These are phyloP conservation scores for Nowickia ferox DNA, from an alignment of 2,888 invertebrate genomes.

Conservation along the genomic window DNA sequence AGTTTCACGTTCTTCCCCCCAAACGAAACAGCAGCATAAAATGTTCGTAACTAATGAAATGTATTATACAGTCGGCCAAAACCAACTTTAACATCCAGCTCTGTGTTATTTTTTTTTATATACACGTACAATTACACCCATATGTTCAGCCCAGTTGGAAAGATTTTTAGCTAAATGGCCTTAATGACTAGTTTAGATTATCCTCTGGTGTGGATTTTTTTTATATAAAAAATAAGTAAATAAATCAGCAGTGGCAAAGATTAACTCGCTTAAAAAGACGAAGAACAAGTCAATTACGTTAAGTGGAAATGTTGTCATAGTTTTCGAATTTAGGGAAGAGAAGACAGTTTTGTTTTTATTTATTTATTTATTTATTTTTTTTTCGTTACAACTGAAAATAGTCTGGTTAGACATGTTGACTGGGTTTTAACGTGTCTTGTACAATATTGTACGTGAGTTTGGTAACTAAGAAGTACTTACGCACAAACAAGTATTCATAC, in stretches of 20 bases:
- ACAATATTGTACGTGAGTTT: background rate
- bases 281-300: background rate
- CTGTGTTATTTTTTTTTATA: background rate
- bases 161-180: background rate
- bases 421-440: constrained; percentile 6
- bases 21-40: too few species aligned
- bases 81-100: background rate
- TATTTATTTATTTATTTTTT: too few species aligned
- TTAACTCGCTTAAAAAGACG: constrained; percentile 6
- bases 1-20: too few species aligned
- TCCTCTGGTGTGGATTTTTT: background rate
- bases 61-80: background rate
- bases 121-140: background rate
- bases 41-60: background rate
- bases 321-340: background rate
- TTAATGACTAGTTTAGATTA: background rate
- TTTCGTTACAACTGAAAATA: background rate
- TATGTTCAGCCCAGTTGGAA: background rate
- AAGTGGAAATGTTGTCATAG: constrained; percentile 13
- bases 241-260: constrained; percentile 16
- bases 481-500: background rate
- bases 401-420: background rate
- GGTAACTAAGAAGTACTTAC: background rate
- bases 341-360: background rate
- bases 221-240: background rate